Conservation (phyloP, 2,797 vertebrate genomes). For the Rhadinocentrus ornatus region DNA sequence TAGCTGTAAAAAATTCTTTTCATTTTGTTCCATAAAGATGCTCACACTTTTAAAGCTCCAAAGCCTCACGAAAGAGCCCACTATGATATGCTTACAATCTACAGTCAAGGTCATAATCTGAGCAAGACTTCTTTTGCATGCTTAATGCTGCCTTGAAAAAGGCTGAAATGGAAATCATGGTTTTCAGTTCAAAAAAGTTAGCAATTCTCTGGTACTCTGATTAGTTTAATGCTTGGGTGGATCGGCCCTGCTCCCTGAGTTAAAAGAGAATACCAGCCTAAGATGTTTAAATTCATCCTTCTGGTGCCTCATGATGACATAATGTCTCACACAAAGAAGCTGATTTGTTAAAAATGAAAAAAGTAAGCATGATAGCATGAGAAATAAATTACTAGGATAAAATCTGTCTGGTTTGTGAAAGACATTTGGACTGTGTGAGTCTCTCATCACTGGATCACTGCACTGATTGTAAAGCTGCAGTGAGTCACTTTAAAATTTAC, state of each 20-base stretch:
- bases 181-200: constrained; percentile 62
- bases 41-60: constrained; percentile 62
- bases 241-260: constrained; percentile 47
- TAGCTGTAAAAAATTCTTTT: constrained; percentile 74
- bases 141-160: constrained; percentile 53
- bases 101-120: constrained; percentile 78
- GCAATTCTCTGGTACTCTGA: constrained; percentile 60
- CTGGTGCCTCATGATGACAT: constrained; percentile 28
- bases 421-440: constrained; percentile 30
- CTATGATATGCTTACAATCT: constrained; percentile 72
- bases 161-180: constrained; percentile 56
- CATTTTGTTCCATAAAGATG: constrained; percentile 78
- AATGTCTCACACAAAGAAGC: constrained; percentile 21
- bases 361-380: constrained; percentile 26
- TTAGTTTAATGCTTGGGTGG: constrained; percentile 63
- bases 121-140: constrained; percentile 61
- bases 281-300: constrained; percentile 51
- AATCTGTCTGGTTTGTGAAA: constrained; percentile 31
- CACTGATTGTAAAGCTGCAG: constrained; percentile 38
- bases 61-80: constrained; percentile 59
- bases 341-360: constrained; percentile 33
- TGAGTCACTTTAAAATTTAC: constrained; percentile 57
- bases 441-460: constrained; percentile 39
- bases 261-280: constrained; percentile 57
- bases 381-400: constrained; percentile 34